Base-by-base conservation (phyloP, 2,797 vertebrate species). In the Stomatorhinus walkeri region DNA sequence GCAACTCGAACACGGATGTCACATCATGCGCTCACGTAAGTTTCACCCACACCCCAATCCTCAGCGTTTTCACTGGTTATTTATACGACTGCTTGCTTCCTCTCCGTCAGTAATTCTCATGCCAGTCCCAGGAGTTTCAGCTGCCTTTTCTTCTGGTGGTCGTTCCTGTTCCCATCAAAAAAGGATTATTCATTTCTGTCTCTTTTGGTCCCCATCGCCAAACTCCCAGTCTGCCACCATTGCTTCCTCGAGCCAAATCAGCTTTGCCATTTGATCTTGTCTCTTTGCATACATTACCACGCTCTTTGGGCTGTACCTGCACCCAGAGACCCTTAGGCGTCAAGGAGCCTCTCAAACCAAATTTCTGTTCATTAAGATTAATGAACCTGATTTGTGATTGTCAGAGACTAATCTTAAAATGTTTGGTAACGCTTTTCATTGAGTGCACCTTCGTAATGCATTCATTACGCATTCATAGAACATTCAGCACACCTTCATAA, bases 321-420 rank as follows among this genome's bases (percentile, higher is more conserved):
- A 36, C 28, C 64, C 64, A 72, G 36, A 72, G 4, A 36, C 64
- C 64, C 12, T 36, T 14, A 12, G 24, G 24, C 64, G 16, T 72
- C 24, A 64, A 28, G 61, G 61, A 64, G 22, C 12, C 28, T 40
- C 7, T 52, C 16, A 56, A 59, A 59, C 49, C 16, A 84, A 12
- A 51, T 56, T 43, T 56, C 2, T 40, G 52, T 56, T 87, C 85
- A 36, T 87, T 51, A 87, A 72, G 72, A n/a, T 54, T 54, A 56
- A 87, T 22, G 85, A 59, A 59, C 14, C 85, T 40, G 85, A 59
- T 87, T 16, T 59, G 22, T 59, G 85, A 87, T 87, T 87, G 32
- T 87, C 19, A 40, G 6, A 52, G 52, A n/a, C 14, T 59, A 16
- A 87, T 28, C 14, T 16, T 52, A 19, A 59, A 87, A 59, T 59